phyloP scores from a whole-genome alignment of 1,140 invertebrate species.

The Lordiphosa clarofinis region DNA sequence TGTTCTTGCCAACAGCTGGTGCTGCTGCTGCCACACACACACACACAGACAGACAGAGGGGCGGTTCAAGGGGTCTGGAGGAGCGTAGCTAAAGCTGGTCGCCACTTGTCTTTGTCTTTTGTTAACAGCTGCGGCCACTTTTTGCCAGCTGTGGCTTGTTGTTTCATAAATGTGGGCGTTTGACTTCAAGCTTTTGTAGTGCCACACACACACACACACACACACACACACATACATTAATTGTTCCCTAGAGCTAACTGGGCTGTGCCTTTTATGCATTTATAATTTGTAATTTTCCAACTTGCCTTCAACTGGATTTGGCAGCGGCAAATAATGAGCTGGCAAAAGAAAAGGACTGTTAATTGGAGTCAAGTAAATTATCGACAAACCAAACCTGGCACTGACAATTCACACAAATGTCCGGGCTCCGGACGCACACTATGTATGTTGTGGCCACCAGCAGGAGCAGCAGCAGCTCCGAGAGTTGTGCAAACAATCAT shows the following conservation, averaged over 20 bases:
- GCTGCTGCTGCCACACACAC: slow-evolving; percentile 9
- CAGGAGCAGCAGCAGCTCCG: not conserved
- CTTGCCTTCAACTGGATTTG: slow-evolving; percentile 54
- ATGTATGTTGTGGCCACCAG: slow-evolving; percentile 1
- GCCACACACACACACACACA: slow-evolving; percentile 9
- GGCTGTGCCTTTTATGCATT: slow-evolving; percentile 54
- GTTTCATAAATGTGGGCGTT: slow-evolving; percentile 15
- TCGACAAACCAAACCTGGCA: slow-evolving; percentile 9
- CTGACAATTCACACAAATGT: slow-evolving; percentile 28
- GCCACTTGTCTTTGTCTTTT: slow-evolving; percentile 30
- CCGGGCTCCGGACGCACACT: slow-evolving; percentile 14
- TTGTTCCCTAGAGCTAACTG: slow-evolving; percentile 38
- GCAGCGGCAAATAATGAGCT: slow-evolving; percentile 10
- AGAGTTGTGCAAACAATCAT: slow-evolving; percentile 51
- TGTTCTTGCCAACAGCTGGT: slow-evolving; percentile 49
- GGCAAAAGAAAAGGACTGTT: not conserved
- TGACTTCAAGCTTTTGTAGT: slow-evolving; percentile 36
- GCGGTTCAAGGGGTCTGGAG: slow-evolving; percentile 8
- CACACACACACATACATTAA: slow-evolving; percentile 42
- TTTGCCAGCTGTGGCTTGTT: slow-evolving; percentile 2
- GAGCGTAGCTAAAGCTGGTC: not conserved
- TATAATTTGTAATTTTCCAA: slow-evolving; percentile 64
- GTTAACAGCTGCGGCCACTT: slow-evolving; percentile 34
- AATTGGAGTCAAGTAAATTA: too few species aligned
- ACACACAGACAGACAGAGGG: not conserved